phyloP scores from a whole-genome alignment of 2,888 invertebrate genomes.

The Macaria notata region DNA sequence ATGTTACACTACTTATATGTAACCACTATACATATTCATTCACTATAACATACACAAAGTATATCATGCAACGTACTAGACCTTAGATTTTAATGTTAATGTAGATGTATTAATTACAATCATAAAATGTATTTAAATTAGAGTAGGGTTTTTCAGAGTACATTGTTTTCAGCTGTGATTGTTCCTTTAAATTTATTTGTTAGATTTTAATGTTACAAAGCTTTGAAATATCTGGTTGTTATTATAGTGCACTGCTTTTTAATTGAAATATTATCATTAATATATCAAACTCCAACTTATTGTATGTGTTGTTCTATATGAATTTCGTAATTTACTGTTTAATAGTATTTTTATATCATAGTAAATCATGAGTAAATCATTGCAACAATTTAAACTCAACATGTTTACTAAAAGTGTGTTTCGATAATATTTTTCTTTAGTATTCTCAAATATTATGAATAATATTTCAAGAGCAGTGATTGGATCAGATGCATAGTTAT shows the following conservation, averaged over 20 bases:
- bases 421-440: no score
- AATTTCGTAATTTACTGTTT: no score
- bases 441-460: no score
- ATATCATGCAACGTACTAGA: slow-evolving; percentile 26
- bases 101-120: slow-evolving; percentile 12
- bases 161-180: slow-evolving; percentile 42
- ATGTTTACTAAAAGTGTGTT: no score
- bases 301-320: no score
- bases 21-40: slow-evolving; percentile 45
- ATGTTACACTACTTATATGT: slow-evolving; percentile 2
- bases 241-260: background rate
- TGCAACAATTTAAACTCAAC: no score
- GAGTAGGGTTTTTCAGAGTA: slow-evolving; percentile 34
- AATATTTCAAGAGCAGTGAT: slow-evolving; percentile 21
- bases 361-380: no score
- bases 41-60: slow-evolving; percentile 20
- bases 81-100: slow-evolving; percentile 23
- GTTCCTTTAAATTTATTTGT: slow-evolving; percentile 34
- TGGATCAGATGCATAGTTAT: slow-evolving; percentile 47
- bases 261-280: no score
- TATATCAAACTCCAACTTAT: no score
- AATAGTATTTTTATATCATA: no score
- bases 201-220: slow-evolving; percentile 45
- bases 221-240: slow-evolving; percentile 32
- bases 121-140: slow-evolving; percentile 34